Evolutionary conservation across 2,113 vertebrate species (phyloP).

Genomic region (Percopsis transmontana): DNA sequence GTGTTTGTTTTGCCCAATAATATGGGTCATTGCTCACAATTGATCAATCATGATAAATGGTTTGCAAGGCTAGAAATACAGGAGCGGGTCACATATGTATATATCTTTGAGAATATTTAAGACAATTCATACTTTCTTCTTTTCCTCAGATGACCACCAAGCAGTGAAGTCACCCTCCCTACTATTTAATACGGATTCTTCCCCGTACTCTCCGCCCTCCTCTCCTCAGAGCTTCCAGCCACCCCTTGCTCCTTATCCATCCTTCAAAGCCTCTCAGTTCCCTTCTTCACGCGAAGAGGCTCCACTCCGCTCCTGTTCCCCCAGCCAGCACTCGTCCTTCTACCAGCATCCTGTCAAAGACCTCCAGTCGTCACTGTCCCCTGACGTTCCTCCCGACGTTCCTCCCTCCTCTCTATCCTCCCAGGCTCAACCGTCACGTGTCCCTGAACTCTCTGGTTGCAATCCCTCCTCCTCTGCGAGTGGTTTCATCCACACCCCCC

Average conservation of each 20-base stretch:
- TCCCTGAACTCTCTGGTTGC: slow-evolving; percentile 19
- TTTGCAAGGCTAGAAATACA: too few species aligned
- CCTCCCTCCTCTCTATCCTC: slow-evolving; percentile 8
- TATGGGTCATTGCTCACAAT: background rate
- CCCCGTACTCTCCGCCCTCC: slow-evolving; percentile 47
- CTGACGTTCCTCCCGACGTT: slow-evolving; percentile 39
- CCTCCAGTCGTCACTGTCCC: slow-evolving; percentile 28
- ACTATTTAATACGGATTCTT: slow-evolving; percentile 52
- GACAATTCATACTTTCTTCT: too few species aligned
- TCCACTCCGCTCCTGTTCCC: slow-evolving; percentile 28
- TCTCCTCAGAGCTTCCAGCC: slow-evolving; percentile 49
- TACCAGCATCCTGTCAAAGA: slow-evolving; percentile 40
- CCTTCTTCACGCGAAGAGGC: slow-evolving; percentile 24
- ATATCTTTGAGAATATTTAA: too few species aligned
- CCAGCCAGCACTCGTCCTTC: slow-evolving; percentile 18
- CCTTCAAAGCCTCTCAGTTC: slow-evolving; percentile 42
- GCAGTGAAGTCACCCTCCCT: slow-evolving; percentile 60
- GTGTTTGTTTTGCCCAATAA: background rate
- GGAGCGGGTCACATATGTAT: background rate
- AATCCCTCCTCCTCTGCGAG: slow-evolving; percentile 36
- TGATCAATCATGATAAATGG: background rate
- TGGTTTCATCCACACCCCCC: slow-evolving; percentile 26
- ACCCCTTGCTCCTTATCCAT: slow-evolving; percentile 22
- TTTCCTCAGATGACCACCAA: slow-evolving; percentile 60
- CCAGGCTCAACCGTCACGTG: slow-evolving; percentile 27